Conservation (phyloP, 2,888 invertebrate species). For the Drosophila conformis region DNA sequence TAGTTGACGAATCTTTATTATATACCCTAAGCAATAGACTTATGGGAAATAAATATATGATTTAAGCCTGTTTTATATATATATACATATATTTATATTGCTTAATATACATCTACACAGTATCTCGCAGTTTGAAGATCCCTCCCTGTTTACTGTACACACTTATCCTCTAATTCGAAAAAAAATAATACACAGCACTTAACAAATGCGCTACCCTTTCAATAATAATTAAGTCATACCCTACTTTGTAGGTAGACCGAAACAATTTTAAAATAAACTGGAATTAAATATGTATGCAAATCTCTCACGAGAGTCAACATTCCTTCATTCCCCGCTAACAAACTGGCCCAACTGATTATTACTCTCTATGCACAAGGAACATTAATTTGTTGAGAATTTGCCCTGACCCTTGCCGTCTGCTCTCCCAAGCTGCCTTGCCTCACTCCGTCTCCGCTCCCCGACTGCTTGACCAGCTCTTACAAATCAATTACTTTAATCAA, state of each 20-base stretch:
- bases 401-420: background rate
- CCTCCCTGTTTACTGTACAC: background rate
- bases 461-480: constrained; percentile 40
- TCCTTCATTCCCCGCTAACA: constrained; percentile 31
- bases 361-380: constrained; percentile 12
- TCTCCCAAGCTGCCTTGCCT: background rate
- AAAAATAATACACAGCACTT: background rate
- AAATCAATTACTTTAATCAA: constrained; percentile 78
- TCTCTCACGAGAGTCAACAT: constrained; percentile 14
- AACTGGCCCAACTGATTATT: constrained; percentile 30
- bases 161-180: background rate
- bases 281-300: constrained; percentile 39
- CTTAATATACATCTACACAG: background rate
- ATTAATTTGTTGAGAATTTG: constrained; percentile 36
- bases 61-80: background rate
- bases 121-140: background rate
- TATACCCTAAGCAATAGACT: background rate
- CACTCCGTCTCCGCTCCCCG: background rate
- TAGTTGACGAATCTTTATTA: background rate
- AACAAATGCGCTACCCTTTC: constrained; percentile 12
- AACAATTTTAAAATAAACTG: constrained; percentile 7
- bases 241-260: constrained; percentile 2
- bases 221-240: constrained; percentile 29
- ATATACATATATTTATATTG: background rate
- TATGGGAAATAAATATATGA: background rate